Evolutionary conservation across 1,140 invertebrate genomes (phyloP).

Genomic region (Drosophila parabipectinata): DNA sequence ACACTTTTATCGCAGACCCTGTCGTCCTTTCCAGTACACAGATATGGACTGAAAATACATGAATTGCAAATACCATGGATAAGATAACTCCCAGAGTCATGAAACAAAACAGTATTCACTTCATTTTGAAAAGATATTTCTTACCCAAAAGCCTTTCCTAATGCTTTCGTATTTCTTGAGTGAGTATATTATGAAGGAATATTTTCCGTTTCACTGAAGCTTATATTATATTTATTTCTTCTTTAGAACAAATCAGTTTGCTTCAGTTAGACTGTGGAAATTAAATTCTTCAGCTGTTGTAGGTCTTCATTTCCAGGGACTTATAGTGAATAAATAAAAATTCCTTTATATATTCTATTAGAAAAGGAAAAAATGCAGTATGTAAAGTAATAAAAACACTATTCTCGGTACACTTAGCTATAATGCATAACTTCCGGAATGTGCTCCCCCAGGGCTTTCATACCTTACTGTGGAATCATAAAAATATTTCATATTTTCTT

Average conservation of each 20-base stretch:
- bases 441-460: background rate
- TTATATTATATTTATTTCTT: background rate
- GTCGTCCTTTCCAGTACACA: constrained; percentile 17
- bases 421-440: background rate
- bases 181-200: too few relatives aligned
- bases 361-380: background rate
- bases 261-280: background rate
- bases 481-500: background rate
- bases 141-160: background rate
- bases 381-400: background rate
- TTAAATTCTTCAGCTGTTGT: background rate
- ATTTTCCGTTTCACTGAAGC: too few relatives aligned
- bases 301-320: too few relatives aligned
- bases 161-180: too few relatives aligned
- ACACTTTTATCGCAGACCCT: constrained; percentile 9
- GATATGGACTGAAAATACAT: background rate
- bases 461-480: too few relatives aligned
- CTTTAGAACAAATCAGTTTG: background rate
- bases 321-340: too few relatives aligned
- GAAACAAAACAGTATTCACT: background rate
- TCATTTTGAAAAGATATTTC: background rate
- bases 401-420: background rate
- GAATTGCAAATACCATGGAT: background rate
- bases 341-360: too few relatives aligned
- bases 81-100: background rate